Conservation (phyloP, 1,140 invertebrate genomes). For the Harlomillsia oculata region DNA sequence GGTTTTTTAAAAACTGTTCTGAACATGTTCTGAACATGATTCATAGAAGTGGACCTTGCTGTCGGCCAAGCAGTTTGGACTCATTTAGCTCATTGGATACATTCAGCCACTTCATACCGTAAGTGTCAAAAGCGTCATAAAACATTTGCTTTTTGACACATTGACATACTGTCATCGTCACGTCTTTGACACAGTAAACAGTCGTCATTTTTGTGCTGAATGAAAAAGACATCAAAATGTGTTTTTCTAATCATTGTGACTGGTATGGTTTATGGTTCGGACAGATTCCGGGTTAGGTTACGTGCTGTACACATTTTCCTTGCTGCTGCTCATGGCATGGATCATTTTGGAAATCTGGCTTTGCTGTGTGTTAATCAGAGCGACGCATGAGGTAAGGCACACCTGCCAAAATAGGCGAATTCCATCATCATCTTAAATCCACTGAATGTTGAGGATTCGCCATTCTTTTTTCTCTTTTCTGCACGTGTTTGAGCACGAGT, state of each 20-base stretch:
- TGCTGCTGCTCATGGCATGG: constrained; percentile 10
- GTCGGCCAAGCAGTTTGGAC: constrained; percentile 15
- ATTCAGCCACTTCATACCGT: not conserved
- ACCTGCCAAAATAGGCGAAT: too few species aligned
- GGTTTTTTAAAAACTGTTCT: not conserved
- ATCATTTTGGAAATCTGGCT: constrained; percentile 22
- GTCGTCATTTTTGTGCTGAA: too few species aligned
- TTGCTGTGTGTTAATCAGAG: constrained; percentile 21
- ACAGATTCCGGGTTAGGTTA: constrained; percentile 13
- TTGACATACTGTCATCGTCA: too few species aligned
- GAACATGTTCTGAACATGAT: constrained; percentile 1
- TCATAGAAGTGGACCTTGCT: not conserved
- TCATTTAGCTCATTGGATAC: constrained; percentile 2
- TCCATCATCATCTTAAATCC: too few species aligned
- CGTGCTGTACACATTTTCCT: constrained; percentile 7
- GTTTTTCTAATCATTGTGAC: too few species aligned
- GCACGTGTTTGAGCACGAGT: too few species aligned
- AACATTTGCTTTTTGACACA: not conserved
- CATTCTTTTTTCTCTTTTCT: too few species aligned
- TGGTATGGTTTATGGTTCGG: too few species aligned
- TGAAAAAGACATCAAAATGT: too few species aligned
- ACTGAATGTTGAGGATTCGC: too few species aligned
- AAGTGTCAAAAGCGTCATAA: not conserved
- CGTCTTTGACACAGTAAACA: too few species aligned
- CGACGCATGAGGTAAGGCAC: constrained; percentile 19